Evolutionary conservation across 1,140 invertebrate genomes (phyloP), one percentile per base, ranked within the genome.

Genomic region (Drosophila ananassae): DNA sequence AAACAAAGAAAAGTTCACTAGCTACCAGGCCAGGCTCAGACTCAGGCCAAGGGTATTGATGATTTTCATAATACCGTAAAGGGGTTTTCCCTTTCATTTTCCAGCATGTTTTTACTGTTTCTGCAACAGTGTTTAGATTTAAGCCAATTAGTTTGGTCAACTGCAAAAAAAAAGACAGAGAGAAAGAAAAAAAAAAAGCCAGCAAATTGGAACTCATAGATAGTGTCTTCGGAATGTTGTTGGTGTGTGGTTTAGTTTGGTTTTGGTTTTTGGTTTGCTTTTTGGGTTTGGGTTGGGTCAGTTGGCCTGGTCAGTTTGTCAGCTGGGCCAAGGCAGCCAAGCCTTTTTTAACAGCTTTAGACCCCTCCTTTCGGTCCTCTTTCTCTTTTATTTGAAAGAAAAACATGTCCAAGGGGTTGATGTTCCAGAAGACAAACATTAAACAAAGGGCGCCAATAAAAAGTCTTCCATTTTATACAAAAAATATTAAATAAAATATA

Each of bases 141-240:
- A 89, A 89, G 73, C 83, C 84, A 89, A 89, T 89, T 89, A 89
- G 84, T 77, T 69, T 62, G 74, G 57, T 55, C 55, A 74, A 56
- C 52, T 68, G 66, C 25, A 69, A 68, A 66, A 77, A 63, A 17
- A 41, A 41, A 41, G 9, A 34, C 1, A 6, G 9, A 34, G 8
- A 2, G 4, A 77, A 59, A n/a, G 17, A 44, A 44, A 44, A 8
- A 6, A 67, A 46, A 73, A 55, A 64, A 37, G 21, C 46, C 66
- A 56, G 28, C 54, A 60, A 71, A 81, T 67, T 69, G 78, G 61
- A 76, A 59, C 83, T 76, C 82, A 73, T 79, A 79, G 82, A 79
- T 87, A 64, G 68, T 89, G 78, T 87, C 82, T 89, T 89, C 77
- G 78, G 71, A 78, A 62, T 64, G 68, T 47, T 21, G 51, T 30